Base-by-base conservation (phyloP, 1,140 invertebrate species). In the Drosophila prosaltans region DNA sequence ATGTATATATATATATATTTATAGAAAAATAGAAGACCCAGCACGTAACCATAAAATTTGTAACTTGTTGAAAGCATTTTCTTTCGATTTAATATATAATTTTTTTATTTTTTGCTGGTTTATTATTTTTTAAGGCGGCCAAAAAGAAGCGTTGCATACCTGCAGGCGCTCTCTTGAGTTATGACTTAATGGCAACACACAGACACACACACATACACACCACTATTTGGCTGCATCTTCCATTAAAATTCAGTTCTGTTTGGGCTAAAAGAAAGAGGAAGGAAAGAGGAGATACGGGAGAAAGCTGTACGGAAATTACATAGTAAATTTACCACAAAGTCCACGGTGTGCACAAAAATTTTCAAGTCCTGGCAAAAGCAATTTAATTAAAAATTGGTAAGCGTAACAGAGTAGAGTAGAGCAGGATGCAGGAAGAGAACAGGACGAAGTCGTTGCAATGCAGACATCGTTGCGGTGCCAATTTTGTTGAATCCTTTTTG, bases 181-280 rank as follows among this genome's bases (percentile, higher is more conserved):
- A 88, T 82, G 80, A 88, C 68, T 73, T 72, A 79, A 79, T 79
- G 72, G 72, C 48, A 64, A 62, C 71, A 58, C 36, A 62, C 40
- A 60, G 72, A 40, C 10, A 3, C 2, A 40, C 26, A 55, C n/a
- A 24, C 10, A 26, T 16, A 9, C 30, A 26, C 10, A 24, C 61
- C 64, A 48, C 43, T 21, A 48, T 26, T 59, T 51, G 65, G 58
- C 63, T 55, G 72, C 65, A 81, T 77, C 64, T 85, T 74, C 74
- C 75, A 86, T 86, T 85, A 85, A 85, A 86, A 86, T 86, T 76
- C 82, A 75, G 81, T 82, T 85, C 82, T 69, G 82, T 78, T 66
- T 73, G 57, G 67, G 59, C 41, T 57, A 57, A 40, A 40, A 26
- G 66, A 64, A 72, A 76, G 58, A 63, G 65, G 72, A 65, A 59